Conservation (phyloP, 2,113 vertebrate species). For the Myrmophylax atrothorax region DNA sequence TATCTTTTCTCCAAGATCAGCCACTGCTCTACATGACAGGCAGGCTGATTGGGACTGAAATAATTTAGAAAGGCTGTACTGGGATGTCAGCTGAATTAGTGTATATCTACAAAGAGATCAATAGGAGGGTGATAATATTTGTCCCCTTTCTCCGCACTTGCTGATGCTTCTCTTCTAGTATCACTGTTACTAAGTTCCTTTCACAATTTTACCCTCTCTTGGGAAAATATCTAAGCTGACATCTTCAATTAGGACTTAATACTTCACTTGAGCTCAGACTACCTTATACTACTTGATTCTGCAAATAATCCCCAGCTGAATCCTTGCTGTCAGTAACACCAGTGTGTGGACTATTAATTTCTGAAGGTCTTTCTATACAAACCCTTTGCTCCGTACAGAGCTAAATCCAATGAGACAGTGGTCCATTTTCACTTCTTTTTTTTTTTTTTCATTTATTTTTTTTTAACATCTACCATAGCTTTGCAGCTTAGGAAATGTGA, state of each 20-base stretch:
- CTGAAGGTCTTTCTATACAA: neutral
- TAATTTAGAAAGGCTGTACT: neutral
- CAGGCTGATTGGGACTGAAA: neutral
- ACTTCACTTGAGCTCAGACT: neutral
- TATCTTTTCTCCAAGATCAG: neutral
- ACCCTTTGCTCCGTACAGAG: neutral
- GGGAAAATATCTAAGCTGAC: neutral
- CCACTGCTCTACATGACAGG: neutral
- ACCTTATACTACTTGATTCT: neutral
- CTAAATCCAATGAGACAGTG: neutral
- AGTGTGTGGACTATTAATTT: neutral
- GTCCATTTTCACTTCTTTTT: accelerated
- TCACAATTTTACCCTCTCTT: neutral
- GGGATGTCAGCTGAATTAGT: neutral
- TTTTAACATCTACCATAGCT: neutral
- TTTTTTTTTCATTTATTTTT: neutral
- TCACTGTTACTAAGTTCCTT: neutral
- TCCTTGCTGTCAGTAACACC: neutral
- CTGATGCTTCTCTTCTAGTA: neutral
- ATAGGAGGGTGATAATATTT: neutral
- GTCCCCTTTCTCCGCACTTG: neutral
- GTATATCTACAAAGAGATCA: neutral
- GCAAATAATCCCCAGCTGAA: neutral
- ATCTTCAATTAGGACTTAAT: neutral
- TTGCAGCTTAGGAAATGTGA: neutral